Conservation (phyloP, 2,888 invertebrate genomes). For the Calliphora vomitoria region DNA sequence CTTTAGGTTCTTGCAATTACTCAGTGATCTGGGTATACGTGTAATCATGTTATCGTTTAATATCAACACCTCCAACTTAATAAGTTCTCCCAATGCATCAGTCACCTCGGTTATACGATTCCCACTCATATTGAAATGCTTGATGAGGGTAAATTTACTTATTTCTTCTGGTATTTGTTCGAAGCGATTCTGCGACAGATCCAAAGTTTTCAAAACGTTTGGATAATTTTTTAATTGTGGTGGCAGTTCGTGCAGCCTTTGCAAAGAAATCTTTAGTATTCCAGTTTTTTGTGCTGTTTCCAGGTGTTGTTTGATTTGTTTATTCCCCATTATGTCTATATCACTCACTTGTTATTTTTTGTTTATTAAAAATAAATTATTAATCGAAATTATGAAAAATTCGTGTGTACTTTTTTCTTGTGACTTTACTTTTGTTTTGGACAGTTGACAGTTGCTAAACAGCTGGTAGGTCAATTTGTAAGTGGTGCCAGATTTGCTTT, state of each 20-base stretch:
- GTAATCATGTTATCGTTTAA: conserved; percentile 92
- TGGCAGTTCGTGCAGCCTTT: conserved; percentile 92
- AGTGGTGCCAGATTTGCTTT: conserved; percentile 57
- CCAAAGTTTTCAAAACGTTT: conserved; percentile 91
- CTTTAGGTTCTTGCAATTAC: conserved; percentile 88
- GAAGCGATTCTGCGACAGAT: conserved; percentile 96
- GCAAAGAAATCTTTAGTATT: conserved; percentile 93
- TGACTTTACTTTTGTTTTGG: conserved; percentile 57
- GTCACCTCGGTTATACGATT: conserved; percentile 92
- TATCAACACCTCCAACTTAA: conserved; percentile 90
- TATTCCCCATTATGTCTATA: conserved; percentile 91
- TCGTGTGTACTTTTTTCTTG: conserved; percentile 6
- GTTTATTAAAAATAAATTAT: conserved; percentile 23
- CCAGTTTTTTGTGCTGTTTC: conserved; percentile 98
- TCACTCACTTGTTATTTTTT: conserved; percentile 35
- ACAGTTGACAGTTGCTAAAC: conserved; percentile 30
- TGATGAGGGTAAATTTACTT: conserved; percentile 89
- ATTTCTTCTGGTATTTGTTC: conserved; percentile 91
- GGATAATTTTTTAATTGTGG: conserved; percentile 87
- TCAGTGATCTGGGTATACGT: conserved; percentile 87
- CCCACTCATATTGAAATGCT: conserved; percentile 91
- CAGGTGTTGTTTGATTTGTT: conserved; percentile 94
- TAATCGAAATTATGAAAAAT: conserved; percentile 21
- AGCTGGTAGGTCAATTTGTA: conserved; percentile 44
- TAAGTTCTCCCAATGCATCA: conserved; percentile 88